Evolutionary conservation across 1,140 invertebrate species (phyloP), one percentile per base, ranked within the genome.

Genomic region (Brachystomella parvula): DNA sequence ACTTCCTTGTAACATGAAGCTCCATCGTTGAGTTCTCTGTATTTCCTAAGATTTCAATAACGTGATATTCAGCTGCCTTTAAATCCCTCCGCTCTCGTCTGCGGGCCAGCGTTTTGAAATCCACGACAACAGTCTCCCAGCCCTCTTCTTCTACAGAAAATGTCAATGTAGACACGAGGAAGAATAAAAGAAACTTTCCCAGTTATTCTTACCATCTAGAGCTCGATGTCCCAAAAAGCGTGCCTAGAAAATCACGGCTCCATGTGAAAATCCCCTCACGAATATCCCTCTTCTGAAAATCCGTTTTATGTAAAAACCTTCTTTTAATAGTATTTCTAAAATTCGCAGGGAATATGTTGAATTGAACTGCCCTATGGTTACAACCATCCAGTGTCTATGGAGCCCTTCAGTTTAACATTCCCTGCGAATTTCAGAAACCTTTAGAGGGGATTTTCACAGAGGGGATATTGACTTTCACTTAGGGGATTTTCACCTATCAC

Each of bases 1-100:
- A 17, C n/a, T 26, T 9, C 33, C 29, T 66, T 24, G 24, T 3
- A 2, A 66, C 35, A 61, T 66, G 44, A 61, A 66, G 61, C 2
- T 3, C 19, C n/a, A 56, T 47, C 19, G 60, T 9, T 3, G 58
- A 33, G 53, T 66, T 66, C 9, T 17, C 12, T 17, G 29, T 12
- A 3, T 12, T 58, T 31, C 59, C 6, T 19, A 2, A 15, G 15
- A 66, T 3, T 62, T 62, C 3, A 24, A 66, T 19, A 53, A 66
- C 35, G 28, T 66, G 65, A 62, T 47, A 53, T 12, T 66, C 65
- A 56, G 9, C 26, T 56, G 12, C 19, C 12, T 24, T 56, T 24
- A 56, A 56, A 56, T 56, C 53, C 21, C 53, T 56, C 26, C 26
- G 12, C 9, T 56, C 12, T 6, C 53, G 53, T 15, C 19, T 12